phyloP scores from a whole-genome alignment of 2,797 vertebrate species.

The Pangasius larnaudii region DNA sequence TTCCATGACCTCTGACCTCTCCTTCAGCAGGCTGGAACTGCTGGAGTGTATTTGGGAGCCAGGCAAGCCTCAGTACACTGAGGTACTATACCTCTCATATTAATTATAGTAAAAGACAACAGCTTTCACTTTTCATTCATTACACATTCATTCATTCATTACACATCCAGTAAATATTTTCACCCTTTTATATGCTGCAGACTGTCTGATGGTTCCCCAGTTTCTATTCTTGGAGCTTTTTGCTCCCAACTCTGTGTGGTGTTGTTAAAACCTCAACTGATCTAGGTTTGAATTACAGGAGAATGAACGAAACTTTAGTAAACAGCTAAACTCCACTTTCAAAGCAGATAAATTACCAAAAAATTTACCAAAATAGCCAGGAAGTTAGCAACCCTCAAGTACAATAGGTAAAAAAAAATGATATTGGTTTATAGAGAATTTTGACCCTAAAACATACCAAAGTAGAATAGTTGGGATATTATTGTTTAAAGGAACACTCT shows the following conservation, averaged over 20 bases:
- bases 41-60: constrained; percentile 86
- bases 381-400: background rate
- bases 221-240: background rate
- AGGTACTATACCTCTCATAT: constrained; percentile 72
- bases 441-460: background rate
- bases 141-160: background rate
- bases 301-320: background rate
- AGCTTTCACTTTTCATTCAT: background rate
- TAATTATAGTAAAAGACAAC: background rate
- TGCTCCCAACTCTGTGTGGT: background rate
- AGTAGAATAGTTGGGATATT: background rate
- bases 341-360: background rate
- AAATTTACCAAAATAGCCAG: background rate
- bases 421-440: background rate
- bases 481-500: background rate
- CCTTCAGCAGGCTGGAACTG: constrained; percentile 88
- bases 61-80: constrained; percentile 77
- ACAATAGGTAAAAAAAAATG: background rate
- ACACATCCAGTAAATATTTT: background rate
- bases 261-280: background rate
- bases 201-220: background rate
- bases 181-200: background rate
- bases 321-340: background rate
- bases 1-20: constrained; percentile 79
- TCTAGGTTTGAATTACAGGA: background rate